Percentiles rank a stretch among this genome's conserved stretches.
These are phyloP conservation scores for Apotomis betuletana DNA, from an alignment of 2,888 invertebrate genomes.

Conservation along the genomic window DNA sequence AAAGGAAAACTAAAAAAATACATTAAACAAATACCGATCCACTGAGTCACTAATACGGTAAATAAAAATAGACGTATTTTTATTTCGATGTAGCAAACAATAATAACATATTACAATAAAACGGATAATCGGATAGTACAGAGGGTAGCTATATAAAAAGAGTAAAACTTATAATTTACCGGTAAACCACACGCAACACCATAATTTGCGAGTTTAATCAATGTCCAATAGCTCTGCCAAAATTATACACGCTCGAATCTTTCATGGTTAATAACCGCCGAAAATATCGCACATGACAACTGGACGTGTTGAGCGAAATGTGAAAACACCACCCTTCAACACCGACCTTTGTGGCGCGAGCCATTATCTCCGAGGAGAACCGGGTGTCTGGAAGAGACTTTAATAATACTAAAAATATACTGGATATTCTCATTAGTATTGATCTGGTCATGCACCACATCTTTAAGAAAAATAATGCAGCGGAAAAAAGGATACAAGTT, in stretches of 20 bases:
- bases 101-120: neutral
- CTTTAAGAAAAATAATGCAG: too few species aligned
- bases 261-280: conserved; percentile 60
- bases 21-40: too few species aligned
- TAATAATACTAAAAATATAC: neutral
- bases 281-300: conserved; percentile 65
- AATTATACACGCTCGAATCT: conserved; percentile 31
- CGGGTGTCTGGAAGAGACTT: conserved; percentile 23
- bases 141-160: neutral
- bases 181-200: conserved; percentile 25
- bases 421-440: neutral
- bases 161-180: conserved; percentile 21
- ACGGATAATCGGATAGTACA: neutral
- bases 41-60: too few species aligned
- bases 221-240: conserved; percentile 30
- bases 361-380: conserved; percentile 45
- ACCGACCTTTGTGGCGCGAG: conserved; percentile 51
- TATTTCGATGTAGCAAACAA: too few species aligned
- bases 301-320: conserved; percentile 59
- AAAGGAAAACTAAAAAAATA: too few species aligned
- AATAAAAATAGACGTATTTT: too few species aligned
- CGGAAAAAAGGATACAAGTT: too few species aligned
- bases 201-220: conserved; percentile 35
- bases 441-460: too few species aligned
- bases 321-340: conserved; percentile 59